Conservation (phyloP, 2,113 vertebrate genomes). For the Mixornis gularis region DNA sequence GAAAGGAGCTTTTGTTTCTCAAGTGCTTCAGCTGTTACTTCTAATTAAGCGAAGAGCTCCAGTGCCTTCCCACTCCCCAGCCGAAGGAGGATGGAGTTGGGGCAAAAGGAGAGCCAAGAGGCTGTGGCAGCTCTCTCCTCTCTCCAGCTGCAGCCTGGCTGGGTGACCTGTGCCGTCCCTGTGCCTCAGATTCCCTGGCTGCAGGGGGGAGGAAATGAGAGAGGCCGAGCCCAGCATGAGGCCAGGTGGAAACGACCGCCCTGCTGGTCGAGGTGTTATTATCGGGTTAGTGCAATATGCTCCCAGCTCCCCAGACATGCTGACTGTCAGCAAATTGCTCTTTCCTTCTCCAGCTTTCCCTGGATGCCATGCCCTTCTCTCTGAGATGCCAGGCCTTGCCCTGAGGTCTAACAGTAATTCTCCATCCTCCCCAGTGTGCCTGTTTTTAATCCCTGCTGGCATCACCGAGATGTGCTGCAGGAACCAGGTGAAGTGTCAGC, state of each 20-base stretch:
- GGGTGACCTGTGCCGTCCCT: neutral
- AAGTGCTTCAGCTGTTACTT: conserved; percentile 58
- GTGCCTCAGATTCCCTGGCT: neutral
- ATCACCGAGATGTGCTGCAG: neutral
- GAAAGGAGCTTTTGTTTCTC: conserved; percentile 59
- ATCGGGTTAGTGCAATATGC: neutral
- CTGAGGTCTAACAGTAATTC: neutral
- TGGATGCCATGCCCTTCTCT: neutral
- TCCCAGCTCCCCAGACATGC: conserved; percentile 9
- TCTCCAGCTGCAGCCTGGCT: neutral
- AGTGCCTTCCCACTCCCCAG: neutral
- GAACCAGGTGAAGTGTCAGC: neutral
- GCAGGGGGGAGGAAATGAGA: neutral
- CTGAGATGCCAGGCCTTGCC: neutral
- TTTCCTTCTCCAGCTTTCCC: conserved; percentile 14
- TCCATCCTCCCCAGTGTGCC: neutral
- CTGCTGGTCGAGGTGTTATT: conserved; percentile 30
- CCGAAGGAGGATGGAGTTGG: neutral
- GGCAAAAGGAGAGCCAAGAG: conserved; percentile 1
- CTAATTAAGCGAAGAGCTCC: conserved; percentile 41
- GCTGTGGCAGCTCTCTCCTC: neutral
- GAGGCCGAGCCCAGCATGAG: neutral
- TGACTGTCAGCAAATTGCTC: conserved; percentile 40
- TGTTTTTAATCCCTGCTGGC: neutral
- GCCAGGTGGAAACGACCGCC: conserved; percentile 7